Conservation (phyloP, 2,113 vertebrate species). For the Polyodon spathula region DNA sequence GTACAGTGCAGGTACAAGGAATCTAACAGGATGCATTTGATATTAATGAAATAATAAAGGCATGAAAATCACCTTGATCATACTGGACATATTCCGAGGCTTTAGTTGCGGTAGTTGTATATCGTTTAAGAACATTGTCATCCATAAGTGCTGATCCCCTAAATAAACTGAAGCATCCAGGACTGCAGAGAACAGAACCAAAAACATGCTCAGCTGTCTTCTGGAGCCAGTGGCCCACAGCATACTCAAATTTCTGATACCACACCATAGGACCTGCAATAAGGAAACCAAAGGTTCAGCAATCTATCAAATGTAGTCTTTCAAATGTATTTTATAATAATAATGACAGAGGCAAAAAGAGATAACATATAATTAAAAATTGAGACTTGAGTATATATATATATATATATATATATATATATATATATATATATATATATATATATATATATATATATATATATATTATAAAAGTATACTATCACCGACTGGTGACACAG, state of each 20-base stretch:
- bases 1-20: no score
- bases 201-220: slow-evolving; percentile 57
- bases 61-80: slow-evolving; percentile 40
- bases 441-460: no score
- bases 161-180: slow-evolving; percentile 60
- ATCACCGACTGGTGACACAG: no score
- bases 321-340: no score
- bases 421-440: no score
- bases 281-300: neutral
- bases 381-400: no score
- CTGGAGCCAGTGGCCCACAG: slow-evolving; percentile 57
- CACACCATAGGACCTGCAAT: slow-evolving; percentile 52
- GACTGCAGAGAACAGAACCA: slow-evolving; percentile 56
- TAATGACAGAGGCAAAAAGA: no score
- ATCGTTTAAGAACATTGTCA: slow-evolving; percentile 55
- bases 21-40: no score
- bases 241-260: slow-evolving; percentile 67
- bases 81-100: slow-evolving; percentile 47
- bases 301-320: no score
- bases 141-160: slow-evolving; percentile 54
- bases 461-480: no score
- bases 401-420: no score
- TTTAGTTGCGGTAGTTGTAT: slow-evolving; percentile 43
- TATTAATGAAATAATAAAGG: neutral
- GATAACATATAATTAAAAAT: no score